Base-by-base conservation (phyloP, 92 coral and sea anemone species). In the Porites divaricata region DNA sequence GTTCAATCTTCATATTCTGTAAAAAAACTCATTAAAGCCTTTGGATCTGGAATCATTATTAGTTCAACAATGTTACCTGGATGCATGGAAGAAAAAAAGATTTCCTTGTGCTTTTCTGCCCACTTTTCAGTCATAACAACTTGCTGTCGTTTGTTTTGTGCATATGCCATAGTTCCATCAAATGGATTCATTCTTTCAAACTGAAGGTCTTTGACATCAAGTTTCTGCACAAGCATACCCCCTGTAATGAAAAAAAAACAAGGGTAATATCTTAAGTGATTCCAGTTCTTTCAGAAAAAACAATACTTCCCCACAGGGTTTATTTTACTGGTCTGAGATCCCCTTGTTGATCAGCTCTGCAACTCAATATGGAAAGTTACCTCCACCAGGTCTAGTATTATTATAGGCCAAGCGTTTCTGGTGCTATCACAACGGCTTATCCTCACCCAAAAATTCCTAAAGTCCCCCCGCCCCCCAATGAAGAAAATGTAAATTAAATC, bases 81-180 rank as follows among this genome's bases (percentile, higher is more conserved):
- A 74, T 96, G 99, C 99, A 96, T 94, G 59, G 98, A 88, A 22
- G 96, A 95, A 83, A 96, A 96, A 76, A 81, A 95, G 57, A 94
- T 90, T 74, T 92, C 91, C 8, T 95, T 90, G 76, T 94, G 78
- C 28, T 87, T 89, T 19, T 94, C 90, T 64, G 98, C 98, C 98
- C 94, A 94, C 63, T 86, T 90, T 74, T 94, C 96, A 6, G 95
- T 96, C 96, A 96, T 96, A 50, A 94, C 89, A 14, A 96, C 98
- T 84, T 96, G 99, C 67, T 96, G 98, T 63, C 99, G 85, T 76
- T 96, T 96, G 93, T 96, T 96, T 83, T 94, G 99, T 19, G 98
- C 93, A 90, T 96, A 96, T 41, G 95, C 98, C 88, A 93, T 88
- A 54, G 96, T 71, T 13, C 99, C 99, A 82, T 96, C 99, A 92